Percentiles rank a stretch among this genome's conserved stretches.
Evolutionary conservation across 2,797 vertebrate genomes (phyloP).

Genomic region (Triplophysa yarkandensis): DNA sequence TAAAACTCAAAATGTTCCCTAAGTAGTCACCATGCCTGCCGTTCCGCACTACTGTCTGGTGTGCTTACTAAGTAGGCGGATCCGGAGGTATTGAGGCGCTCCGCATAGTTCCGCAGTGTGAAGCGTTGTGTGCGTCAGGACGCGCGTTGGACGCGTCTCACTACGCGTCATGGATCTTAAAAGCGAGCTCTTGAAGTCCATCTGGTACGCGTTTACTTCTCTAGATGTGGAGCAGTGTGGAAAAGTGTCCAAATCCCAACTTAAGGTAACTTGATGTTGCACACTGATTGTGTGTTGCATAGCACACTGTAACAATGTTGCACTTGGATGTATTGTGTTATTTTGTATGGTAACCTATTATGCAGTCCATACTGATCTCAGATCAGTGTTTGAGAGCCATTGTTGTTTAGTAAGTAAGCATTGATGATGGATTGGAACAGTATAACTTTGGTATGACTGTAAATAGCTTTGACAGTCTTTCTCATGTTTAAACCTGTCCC

Average conservation of each 20-base stretch:
- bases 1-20: background rate
- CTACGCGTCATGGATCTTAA: conserved; percentile 79
- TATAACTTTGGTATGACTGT: background rate
- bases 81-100: background rate
- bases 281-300: background rate
- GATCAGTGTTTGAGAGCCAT: background rate
- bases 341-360: background rate
- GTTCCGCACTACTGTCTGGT: background rate
- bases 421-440: background rate
- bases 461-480: conserved; percentile 1
- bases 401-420: background rate
- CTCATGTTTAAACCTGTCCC: conserved; percentile 64
- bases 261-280: conserved; percentile 84
- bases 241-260: conserved; percentile 96
- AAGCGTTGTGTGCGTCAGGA: conserved; percentile 9
- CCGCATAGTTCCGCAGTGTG: conserved; percentile 23
- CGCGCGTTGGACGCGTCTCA: conserved; percentile 12
- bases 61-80: background rate
- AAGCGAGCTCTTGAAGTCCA: conserved; percentile 92
- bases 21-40: background rate
- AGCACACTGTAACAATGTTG: background rate
- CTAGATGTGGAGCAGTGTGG: conserved; percentile 92
- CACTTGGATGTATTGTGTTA: background rate
- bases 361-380: background rate
- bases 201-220: conserved; percentile 97